Evolutionary conservation across 2,888 invertebrate species (phyloP).

Genomic region (Tiliacea aurago): DNA sequence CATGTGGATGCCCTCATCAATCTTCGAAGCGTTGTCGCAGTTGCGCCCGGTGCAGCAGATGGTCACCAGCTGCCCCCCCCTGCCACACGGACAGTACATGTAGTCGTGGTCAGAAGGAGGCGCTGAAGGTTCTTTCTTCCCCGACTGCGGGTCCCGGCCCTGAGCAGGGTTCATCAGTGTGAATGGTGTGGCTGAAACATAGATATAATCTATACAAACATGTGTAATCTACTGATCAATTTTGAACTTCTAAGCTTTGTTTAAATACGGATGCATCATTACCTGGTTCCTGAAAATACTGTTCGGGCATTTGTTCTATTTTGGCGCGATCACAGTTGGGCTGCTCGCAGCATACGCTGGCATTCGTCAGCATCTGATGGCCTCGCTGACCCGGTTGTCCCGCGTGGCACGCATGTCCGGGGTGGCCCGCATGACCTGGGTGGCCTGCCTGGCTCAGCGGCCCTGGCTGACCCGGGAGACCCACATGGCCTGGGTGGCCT

Average conservation of each 20-base stretch:
- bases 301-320: conserved; percentile 35
- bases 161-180: background rate
- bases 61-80: conserved; percentile 41
- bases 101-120: conserved; percentile 11
- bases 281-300: conserved; percentile 33
- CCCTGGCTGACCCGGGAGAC: background rate
- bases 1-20: conserved; percentile 15
- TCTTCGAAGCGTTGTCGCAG: conserved; percentile 48
- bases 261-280: conserved; percentile 2
- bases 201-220: conserved; percentile 46
- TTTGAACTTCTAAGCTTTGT: background rate
- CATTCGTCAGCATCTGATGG: conserved; percentile 10
- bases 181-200: conserved; percentile 49
- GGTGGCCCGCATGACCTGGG: background rate
- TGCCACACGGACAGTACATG: conserved; percentile 40
- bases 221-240: conserved; percentile 21
- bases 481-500: background rate
- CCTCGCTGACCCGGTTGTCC: background rate
- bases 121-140: background rate
- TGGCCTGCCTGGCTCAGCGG: background rate
- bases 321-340: conserved; percentile 18
- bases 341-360: conserved; percentile 36
- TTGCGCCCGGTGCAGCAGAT: conserved; percentile 47
- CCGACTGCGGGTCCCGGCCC: background rate
- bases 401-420: background rate